Evolutionary conservation across 2,113 vertebrate species (phyloP).

Genomic region (Crotalus horridus): DNA sequence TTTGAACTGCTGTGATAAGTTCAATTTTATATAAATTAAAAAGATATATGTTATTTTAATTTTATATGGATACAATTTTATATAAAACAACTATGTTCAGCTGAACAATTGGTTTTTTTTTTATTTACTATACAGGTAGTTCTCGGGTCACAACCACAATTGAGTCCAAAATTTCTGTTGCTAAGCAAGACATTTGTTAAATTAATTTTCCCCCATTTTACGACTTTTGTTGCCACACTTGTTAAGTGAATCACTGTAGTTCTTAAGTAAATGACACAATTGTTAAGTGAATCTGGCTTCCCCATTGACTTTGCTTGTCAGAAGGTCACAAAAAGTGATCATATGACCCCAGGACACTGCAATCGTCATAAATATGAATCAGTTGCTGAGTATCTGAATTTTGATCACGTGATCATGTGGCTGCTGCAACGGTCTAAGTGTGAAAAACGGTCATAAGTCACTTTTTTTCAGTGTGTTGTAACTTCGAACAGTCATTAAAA

Average conservation of each 20-base stretch:
- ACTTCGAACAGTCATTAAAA: background rate
- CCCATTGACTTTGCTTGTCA: background rate
- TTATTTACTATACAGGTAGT: background rate
- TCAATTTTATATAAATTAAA: background rate
- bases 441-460: background rate
- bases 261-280: background rate
- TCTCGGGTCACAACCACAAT: background rate
- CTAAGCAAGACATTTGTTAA: background rate
- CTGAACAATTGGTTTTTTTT: background rate
- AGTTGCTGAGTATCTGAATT: background rate
- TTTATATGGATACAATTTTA: background rate
- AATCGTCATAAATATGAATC: background rate
- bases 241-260: background rate
- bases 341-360: background rate
- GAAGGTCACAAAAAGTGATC: background rate
- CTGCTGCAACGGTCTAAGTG: background rate
- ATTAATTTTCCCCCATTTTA: background rate
- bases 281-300: background rate
- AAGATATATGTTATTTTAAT: background rate
- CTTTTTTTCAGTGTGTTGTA: background rate
- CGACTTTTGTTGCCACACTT: background rate
- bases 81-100: background rate
- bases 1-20: background rate
- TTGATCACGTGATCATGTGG: background rate
- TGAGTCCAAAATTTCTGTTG: background rate